phyloP scores from a whole-genome alignment of 2,797 vertebrate species.

The Galaxias olidus region DNA sequence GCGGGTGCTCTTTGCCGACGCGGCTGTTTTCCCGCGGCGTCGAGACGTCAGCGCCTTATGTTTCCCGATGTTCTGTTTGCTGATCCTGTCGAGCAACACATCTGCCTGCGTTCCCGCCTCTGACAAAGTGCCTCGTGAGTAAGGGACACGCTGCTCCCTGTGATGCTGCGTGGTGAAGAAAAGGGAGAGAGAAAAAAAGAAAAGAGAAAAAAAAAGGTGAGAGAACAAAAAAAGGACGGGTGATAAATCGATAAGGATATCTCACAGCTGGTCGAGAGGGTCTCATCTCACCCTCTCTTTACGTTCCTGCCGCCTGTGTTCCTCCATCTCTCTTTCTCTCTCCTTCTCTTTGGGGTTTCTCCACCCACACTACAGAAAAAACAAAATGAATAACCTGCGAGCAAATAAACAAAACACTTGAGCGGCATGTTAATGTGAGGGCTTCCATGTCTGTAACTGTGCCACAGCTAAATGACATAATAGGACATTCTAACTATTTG shows the following conservation, averaged over 20 bases:
- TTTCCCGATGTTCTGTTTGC: constrained; percentile 9
- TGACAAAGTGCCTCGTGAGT: neutral
- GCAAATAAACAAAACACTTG: constrained; percentile 3
- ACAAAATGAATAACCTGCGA: neutral
- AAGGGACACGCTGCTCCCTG: neutral
- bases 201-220: neutral
- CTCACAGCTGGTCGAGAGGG: neutral
- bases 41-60: constrained; percentile 9
- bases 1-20: neutral
- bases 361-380: neutral
- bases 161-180: neutral
- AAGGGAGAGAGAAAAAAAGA: neutral
- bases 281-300: neutral
- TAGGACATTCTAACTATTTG: neutral
- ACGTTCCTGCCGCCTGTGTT: neutral
- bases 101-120: neutral
- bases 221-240: neutral
- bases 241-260: neutral
- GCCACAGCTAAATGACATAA: neutral
- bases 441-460: neutral
- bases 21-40: neutral
- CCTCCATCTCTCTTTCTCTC: neutral
- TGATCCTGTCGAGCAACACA: neutral
- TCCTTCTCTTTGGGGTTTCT: neutral
- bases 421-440: neutral